These are phyloP conservation scores for Aurelia aurita DNA, from an alignment of 30 jellyfish, hydroid and myxozoan species.

Conservation along the genomic window DNA sequence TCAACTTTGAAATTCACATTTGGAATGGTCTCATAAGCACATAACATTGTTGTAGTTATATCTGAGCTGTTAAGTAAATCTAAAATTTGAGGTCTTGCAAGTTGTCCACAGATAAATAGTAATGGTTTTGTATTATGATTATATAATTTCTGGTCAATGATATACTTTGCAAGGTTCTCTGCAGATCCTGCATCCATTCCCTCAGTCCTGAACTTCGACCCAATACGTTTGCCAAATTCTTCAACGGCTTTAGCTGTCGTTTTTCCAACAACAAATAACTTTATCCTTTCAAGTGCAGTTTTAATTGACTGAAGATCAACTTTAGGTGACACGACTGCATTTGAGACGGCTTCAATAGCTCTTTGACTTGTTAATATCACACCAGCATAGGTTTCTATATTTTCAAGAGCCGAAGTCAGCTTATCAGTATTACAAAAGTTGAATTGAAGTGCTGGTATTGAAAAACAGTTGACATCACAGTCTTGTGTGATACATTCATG, in stretches of 20 bases:
- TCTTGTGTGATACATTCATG: constrained; percentile 2
- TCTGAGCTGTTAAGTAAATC: too few relatives aligned
- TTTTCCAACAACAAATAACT: constrained; percentile 89
- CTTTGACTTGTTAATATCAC: constrained; percentile 88
- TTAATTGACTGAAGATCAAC: neutral
- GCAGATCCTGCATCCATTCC: constrained; percentile 92
- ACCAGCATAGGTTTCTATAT: constrained; percentile 48
- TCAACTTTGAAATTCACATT: too few relatives aligned
- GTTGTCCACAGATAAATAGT: too few relatives aligned
- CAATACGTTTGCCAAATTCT: constrained; percentile 29
- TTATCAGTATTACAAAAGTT: constrained; percentile 16
- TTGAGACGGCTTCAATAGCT: constrained; percentile 74
- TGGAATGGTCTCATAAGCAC: too few relatives aligned
- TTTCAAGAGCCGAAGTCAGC: constrained; percentile 10
- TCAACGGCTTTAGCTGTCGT: constrained; percentile 56
- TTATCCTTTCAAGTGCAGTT: neutral
- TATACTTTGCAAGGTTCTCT: constrained; percentile 74
- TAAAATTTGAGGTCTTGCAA: too few relatives aligned
- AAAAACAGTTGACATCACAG: constrained; percentile 17
- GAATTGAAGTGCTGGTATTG: constrained; percentile 85
- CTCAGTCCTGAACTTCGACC: neutral
- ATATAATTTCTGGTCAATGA: neutral
- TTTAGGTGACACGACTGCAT: constrained; percentile 10
- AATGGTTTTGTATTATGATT: too few relatives aligned
- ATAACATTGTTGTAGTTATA: too few relatives aligned